Evolutionary conservation across 1,140 invertebrate genomes (phyloP).

Genomic region (Lethocerus indicus): DNA sequence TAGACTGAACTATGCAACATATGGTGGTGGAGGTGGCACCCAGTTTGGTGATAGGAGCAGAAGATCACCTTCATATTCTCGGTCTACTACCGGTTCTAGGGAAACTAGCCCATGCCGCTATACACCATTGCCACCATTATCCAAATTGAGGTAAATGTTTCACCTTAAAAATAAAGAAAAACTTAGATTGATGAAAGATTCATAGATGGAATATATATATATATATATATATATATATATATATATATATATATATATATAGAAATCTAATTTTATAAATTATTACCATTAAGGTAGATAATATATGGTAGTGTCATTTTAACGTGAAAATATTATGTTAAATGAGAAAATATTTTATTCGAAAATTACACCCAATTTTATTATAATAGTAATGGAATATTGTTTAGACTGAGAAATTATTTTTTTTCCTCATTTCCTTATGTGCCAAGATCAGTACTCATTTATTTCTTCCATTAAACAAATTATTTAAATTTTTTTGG

Average conservation of each 20-base stretch:
- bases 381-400: too few relatives aligned
- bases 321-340: too few relatives aligned
- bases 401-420: too few relatives aligned
- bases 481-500: too few relatives aligned
- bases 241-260: neutral
- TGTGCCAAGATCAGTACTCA: too few relatives aligned
- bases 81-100: slow-evolving; percentile 8
- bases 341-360: too few relatives aligned
- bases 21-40: slow-evolving; percentile 27
- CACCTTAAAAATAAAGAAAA: too few relatives aligned
- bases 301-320: too few relatives aligned
- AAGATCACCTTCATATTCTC: slow-evolving; percentile 12
- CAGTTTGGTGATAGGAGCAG: slow-evolving; percentile 3
- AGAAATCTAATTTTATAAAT: neutral
- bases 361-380: too few relatives aligned
- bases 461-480: too few relatives aligned
- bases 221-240: neutral
- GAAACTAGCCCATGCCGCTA: slow-evolving; percentile 10
- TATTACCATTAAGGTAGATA: slow-evolving; percentile 13
- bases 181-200: neutral
- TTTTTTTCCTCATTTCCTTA: too few relatives aligned
- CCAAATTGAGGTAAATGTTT: slow-evolving; percentile 3
- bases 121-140: slow-evolving; percentile 5
- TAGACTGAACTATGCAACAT: slow-evolving; percentile 50
- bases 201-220: neutral